Base-by-base conservation (phyloP, 2,888 invertebrate species). In the Melangyna quadrimaculata region DNA sequence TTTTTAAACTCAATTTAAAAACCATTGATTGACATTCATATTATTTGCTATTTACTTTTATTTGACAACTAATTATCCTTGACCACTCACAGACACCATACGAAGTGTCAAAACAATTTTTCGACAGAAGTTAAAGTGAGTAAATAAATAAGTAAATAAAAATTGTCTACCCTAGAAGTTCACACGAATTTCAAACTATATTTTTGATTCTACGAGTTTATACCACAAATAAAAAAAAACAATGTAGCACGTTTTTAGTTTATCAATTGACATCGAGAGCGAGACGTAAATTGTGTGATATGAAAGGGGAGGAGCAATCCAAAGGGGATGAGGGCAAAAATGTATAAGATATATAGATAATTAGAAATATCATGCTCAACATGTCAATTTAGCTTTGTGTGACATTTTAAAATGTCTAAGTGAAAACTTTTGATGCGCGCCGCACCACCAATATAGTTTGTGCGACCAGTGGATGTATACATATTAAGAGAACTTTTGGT, bases 361-460 rank as follows among this genome's bases (percentile, higher is more conserved):
- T 74, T 59, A 59, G 29, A 59, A 61, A 51, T 61, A 69, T 69
- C 59, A 61, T 73, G 51, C 69, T 70, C 69, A 74, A 29, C 74
- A 63, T 70, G 80, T 74, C 75, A 75, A 71, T 75, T 74, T 53
- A 63, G 29, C 24, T 57, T 4, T 73, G 40, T 32, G 67, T 24
- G 59, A 73, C 67, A 45, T 48, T 65, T 72, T 78, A 19, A 45
- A 40, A 55, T 24, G 55, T 37, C 69, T 59, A 19, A n/a, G 59
- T 48, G 48, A 65, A n/a, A 53, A 55, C 57, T 48, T 81, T 75
- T 65, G 70, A 81, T 70, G 55, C 43, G 12, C 29, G 35, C 65
- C 32, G 48, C 65, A 29, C 43, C 40, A 43, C 7, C 35, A 9
- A 40, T 40, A n/a, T 40, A 43, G 17, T n/a, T 40, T 40, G 4